Conservation (phyloP, 2,888 invertebrate species). For the Calliopum simillimum region DNA sequence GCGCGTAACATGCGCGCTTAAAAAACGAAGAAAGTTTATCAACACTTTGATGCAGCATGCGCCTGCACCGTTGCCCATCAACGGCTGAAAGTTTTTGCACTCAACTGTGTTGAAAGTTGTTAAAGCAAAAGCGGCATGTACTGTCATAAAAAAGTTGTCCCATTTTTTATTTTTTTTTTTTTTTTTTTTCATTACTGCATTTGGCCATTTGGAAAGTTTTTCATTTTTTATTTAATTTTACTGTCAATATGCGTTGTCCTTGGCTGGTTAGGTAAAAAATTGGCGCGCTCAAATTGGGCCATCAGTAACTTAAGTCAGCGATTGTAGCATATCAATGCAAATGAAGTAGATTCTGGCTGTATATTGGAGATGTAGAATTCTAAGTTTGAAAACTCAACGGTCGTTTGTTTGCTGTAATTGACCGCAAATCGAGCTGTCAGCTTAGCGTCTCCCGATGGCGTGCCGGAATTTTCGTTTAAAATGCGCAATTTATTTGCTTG, state of each 20-base stretch:
- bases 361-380: not conserved
- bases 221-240: slow-evolving; percentile 13
- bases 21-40: not conserved
- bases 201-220: not conserved
- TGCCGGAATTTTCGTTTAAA: not conserved
- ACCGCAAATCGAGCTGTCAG: slow-evolving; percentile 5
- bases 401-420: slow-evolving; percentile 6
- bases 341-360: not conserved
- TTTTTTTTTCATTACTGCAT: too few species aligned
- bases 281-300: not conserved
- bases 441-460: not conserved
- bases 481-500: not conserved
- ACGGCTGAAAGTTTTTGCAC: not conserved
- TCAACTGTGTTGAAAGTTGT: not conserved
- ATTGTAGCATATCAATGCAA: not conserved
- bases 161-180: too few species aligned
- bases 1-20: slow-evolving; percentile 7
- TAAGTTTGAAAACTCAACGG: too few species aligned
- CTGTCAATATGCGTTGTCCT: slow-evolving; percentile 10
- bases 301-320: not conserved
- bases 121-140: too few species aligned
- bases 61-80: not conserved
- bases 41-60: slow-evolving; percentile 10
- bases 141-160: too few species aligned
- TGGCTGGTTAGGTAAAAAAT: not conserved